Percentiles rank a stretch among this genome's conserved stretches.
Conservation (phyloP, 1,140 invertebrate genomes). For the Scaptomyza montana region DNA sequence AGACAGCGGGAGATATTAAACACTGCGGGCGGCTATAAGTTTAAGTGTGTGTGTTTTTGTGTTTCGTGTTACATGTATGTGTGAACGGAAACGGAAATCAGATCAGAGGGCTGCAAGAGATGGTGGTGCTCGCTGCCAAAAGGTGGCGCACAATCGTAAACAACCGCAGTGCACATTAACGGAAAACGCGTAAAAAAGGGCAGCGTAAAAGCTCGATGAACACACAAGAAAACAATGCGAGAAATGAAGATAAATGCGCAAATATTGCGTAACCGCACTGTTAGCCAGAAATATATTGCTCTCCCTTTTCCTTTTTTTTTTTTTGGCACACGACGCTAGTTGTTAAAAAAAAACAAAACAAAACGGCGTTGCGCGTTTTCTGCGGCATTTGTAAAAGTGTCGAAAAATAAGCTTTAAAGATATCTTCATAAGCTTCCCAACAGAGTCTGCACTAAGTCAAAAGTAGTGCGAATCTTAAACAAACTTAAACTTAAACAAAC, state of each 20-base stretch:
- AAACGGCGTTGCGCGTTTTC: background rate
- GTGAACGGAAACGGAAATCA: constrained; percentile 55
- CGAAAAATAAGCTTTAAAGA: background rate
- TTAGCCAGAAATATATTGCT: constrained; percentile 15
- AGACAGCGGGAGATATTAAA: constrained; percentile 55
- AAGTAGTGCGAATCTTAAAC: background rate
- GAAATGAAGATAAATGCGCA: constrained; percentile 76
- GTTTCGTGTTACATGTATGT: background rate
- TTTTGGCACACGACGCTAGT: background rate
- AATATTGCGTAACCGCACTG: constrained; percentile 61
- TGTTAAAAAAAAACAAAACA: too few relatives aligned
- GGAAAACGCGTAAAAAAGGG: constrained; percentile 46
- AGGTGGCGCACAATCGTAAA: constrained; percentile 47
- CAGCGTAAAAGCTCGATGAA: constrained; percentile 34
- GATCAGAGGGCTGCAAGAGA: constrained; percentile 31
- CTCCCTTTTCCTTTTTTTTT: too few relatives aligned
- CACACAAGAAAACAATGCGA: constrained; percentile 59
- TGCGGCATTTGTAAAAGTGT: constrained; percentile 3
- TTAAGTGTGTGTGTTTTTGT: background rate
- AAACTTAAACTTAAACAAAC: constrained; percentile 1
- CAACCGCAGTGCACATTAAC: constrained; percentile 52
- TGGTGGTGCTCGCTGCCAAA: constrained; percentile 2
- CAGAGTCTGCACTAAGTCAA: background rate
- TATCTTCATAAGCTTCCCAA: constrained; percentile 19
- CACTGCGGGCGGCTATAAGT: constrained; percentile 2